These are phyloP conservation scores for Asobara japonica DNA, from an alignment of 1,140 invertebrate genomes.

Conservation along the genomic window DNA sequence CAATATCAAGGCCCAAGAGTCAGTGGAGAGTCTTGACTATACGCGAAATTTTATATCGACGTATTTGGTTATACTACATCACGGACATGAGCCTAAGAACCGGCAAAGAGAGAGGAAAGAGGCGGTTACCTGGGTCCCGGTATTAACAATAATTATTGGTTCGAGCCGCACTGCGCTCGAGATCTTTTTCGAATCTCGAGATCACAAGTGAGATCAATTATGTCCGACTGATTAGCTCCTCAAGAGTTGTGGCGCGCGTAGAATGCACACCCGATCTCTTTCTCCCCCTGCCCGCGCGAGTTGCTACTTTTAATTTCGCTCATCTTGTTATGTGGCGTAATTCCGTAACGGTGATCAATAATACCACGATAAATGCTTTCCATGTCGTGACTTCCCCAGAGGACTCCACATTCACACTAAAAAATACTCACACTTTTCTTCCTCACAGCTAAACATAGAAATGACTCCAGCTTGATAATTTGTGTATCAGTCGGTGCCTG, in stretches of 20 bases:
- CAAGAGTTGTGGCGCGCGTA: conserved; percentile 21
- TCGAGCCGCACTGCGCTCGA: conserved; percentile 61
- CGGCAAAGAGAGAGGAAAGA: conserved; percentile 27
- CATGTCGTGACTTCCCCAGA: no score
- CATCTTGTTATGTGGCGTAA: no score
- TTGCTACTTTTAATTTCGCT: background rate
- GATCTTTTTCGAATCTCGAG: conserved; percentile 65
- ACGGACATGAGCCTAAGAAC: background rate
- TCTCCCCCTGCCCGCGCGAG: background rate
- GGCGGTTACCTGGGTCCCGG: conserved; percentile 40
- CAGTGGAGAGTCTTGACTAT: no score
- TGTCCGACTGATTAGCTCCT: conserved; percentile 64
- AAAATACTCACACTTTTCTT: no score
- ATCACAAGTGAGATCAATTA: conserved; percentile 68
- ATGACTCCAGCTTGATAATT: no score
- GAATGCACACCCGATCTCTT: conserved; percentile 17
- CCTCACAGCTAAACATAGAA: no score
- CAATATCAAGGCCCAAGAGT: no score
- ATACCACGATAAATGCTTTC: no score
- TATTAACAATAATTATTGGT: conserved; percentile 68
- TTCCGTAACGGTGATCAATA: no score
- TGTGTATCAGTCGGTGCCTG: no score
- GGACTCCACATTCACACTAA: no score
- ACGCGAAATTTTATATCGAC: background rate
- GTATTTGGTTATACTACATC: background rate